A percentile compares a stretch with the other conserved stretches of the same genome.
phyloP scores from a whole-genome alignment of 2,888 invertebrate genomes.

The Apodemia hepburni region DNA sequence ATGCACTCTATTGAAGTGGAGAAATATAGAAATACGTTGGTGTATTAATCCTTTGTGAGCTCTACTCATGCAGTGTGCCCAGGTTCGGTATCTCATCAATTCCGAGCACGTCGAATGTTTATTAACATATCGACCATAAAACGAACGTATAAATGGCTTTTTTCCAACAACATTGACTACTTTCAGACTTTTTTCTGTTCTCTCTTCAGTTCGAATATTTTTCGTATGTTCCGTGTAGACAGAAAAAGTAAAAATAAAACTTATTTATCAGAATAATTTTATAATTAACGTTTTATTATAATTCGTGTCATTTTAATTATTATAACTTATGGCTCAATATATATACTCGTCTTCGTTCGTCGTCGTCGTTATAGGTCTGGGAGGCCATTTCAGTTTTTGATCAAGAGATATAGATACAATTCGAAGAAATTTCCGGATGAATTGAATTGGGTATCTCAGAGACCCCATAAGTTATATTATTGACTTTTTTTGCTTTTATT shows the following conservation, averaged over 20 bases:
- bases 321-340: too few relatives aligned
- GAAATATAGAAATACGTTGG: constrained; percentile 16
- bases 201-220: constrained; percentile 31
- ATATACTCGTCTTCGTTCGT: too few relatives aligned
- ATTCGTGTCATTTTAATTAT: too few relatives aligned
- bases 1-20: constrained; percentile 11
- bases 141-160: constrained; percentile 58
- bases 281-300: too few relatives aligned
- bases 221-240: constrained; percentile 25
- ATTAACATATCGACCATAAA: constrained; percentile 73
- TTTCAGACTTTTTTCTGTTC: constrained; percentile 46
- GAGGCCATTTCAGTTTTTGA: too few relatives aligned
- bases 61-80: constrained; percentile 31
- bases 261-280: too few relatives aligned
- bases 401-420: too few relatives aligned
- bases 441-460: too few relatives aligned
- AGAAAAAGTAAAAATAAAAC: constrained; percentile 13
- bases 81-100: constrained; percentile 47
- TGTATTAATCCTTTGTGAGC: constrained; percentile 34
- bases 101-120: constrained; percentile 66
- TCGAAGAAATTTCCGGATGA: too few relatives aligned
- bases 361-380: too few relatives aligned
- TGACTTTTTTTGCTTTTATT: too few relatives aligned
- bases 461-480: too few relatives aligned
- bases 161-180: constrained; percentile 54